A percentile compares a stretch with the other conserved stretches of the same genome.
These are phyloP conservation scores for Pimpla rufipes DNA, from an alignment of 2,888 invertebrate genomes.

Conservation along the genomic window DNA sequence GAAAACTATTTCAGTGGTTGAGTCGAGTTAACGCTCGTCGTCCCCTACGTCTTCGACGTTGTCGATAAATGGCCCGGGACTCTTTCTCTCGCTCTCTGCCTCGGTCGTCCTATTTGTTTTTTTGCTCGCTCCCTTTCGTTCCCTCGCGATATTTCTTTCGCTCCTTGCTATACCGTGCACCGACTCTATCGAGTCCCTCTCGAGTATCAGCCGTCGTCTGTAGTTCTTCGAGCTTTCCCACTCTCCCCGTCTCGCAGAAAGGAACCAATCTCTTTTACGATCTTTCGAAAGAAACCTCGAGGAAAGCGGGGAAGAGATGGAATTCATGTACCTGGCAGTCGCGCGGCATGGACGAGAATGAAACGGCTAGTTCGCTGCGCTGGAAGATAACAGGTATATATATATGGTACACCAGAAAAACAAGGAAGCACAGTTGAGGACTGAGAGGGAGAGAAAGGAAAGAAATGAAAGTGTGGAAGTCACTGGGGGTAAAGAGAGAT, in stretches of 20 bases:
- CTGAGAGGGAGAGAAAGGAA: slow-evolving; percentile 46
- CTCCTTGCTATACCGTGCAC: slow-evolving; percentile 36
- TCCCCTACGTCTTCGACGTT: slow-evolving; percentile 54
- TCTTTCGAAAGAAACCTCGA: slow-evolving; percentile 63
- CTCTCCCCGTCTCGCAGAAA: slow-evolving; percentile 35
- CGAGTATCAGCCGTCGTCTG: slow-evolving; percentile 53
- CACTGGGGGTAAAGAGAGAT: slow-evolving; percentile 6
- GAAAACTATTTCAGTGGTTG: slow-evolving; percentile 66
- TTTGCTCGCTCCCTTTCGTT: neutral
- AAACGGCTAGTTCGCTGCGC: slow-evolving; percentile 12
- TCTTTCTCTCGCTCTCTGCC: slow-evolving; percentile 11
- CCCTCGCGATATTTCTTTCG: slow-evolving; percentile 13
- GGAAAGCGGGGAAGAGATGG: slow-evolving; percentile 57
- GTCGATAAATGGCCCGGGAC: slow-evolving; percentile 65
- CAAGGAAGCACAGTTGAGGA: slow-evolving; percentile 8
- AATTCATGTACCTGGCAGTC: slow-evolving; percentile 51
- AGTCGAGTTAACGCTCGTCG: slow-evolving; percentile 63
- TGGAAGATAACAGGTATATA: slow-evolving; percentile 7
- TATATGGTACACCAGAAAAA: slow-evolving; percentile 22
- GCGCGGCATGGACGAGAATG: slow-evolving; percentile 12
- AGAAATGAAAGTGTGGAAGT: slow-evolving; percentile 48
- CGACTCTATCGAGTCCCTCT: slow-evolving; percentile 60
- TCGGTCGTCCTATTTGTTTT: slow-evolving; percentile 32
- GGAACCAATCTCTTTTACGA: slow-evolving; percentile 67
- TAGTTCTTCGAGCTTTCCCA: slow-evolving; percentile 23